Conservation (phyloP, 2,888 invertebrate species). For the Melikaiella ostensackeni region DNA sequence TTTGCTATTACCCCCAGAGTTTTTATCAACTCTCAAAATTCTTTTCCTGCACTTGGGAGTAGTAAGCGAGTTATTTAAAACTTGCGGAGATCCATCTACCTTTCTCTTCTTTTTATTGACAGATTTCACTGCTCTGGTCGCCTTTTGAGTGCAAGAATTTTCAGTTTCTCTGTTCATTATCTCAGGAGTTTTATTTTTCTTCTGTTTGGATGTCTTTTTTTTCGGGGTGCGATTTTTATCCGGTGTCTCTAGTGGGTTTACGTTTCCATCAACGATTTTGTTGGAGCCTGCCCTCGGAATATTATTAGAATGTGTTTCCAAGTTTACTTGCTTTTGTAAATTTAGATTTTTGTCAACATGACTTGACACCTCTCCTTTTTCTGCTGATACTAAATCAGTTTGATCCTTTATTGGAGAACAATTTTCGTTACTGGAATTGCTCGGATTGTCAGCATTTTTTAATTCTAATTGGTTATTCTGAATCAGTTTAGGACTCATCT, state of each 20-base stretch:
- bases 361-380: not conserved
- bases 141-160: not conserved
- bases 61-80: not conserved
- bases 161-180: not conserved
- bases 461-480: conserved; percentile 23
- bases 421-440: conserved; percentile 34
- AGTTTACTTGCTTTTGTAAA: conserved; percentile 28
- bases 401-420: conserved; percentile 13
- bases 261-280: conserved; percentile 33
- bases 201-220: not conserved
- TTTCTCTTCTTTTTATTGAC: not conserved
- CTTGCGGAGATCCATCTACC: not conserved
- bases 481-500: not conserved
- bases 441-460: not conserved
- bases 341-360: conserved; percentile 30
- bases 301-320: conserved; percentile 22
- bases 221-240: conserved; percentile 1
- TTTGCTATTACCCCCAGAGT: not conserved
- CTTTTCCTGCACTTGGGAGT: conserved; percentile 2
- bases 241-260: not conserved
- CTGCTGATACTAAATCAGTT: conserved; percentile 17
- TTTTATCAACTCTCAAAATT: not conserved
- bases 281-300: not conserved
- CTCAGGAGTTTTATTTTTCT: not conserved
- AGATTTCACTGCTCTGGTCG: not conserved